Evolutionary conservation across 2,888 invertebrate genomes (phyloP).

Genomic region (Eilema sororculum): DNA sequence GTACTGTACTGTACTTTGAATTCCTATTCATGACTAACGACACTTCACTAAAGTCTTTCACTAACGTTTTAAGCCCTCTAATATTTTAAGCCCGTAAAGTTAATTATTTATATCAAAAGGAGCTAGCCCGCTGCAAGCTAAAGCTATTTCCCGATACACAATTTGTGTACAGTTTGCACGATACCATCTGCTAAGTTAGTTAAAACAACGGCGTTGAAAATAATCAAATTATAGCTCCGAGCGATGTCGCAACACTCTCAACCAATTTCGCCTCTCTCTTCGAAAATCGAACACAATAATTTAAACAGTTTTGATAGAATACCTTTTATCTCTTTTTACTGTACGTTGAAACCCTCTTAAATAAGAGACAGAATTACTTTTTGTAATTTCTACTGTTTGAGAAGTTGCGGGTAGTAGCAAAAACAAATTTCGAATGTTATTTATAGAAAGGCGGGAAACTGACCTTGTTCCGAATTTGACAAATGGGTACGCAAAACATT

Average conservation of each 20-base stretch:
- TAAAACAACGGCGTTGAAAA: constrained; percentile 32
- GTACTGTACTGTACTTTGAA: not conserved
- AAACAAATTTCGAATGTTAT: constrained; percentile 22
- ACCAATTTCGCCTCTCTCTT: constrained; percentile 47
- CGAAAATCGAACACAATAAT: constrained; percentile 52
- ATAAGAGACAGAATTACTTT: constrained; percentile 40
- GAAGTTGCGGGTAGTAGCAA: constrained; percentile 12
- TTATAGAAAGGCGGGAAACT: constrained; percentile 25
- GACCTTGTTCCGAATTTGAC: constrained; percentile 26
- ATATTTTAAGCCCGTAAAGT: not conserved
- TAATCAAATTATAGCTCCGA: constrained; percentile 58
- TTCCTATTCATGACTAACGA: not conserved
- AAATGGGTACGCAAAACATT: constrained; percentile 17
- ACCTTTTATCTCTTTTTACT: constrained; percentile 33
- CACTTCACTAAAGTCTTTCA: not conserved
- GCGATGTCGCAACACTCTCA: constrained; percentile 42
- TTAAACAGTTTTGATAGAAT: constrained; percentile 50
- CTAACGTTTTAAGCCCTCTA: not conserved
- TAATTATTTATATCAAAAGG: not conserved
- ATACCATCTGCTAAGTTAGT: constrained; percentile 43
- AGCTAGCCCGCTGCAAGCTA: not conserved
- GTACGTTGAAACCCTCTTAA: constrained; percentile 24
- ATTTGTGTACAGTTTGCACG: constrained; percentile 41
- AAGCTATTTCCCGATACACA: constrained; percentile 29
- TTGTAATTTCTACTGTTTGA: constrained; percentile 22